A percentile compares a stretch with the other conserved stretches of the same genome.
These are phyloP conservation scores for Coregonus clupeaformis DNA, from an alignment of 2,113 vertebrate species.

Conservation along the genomic window DNA sequence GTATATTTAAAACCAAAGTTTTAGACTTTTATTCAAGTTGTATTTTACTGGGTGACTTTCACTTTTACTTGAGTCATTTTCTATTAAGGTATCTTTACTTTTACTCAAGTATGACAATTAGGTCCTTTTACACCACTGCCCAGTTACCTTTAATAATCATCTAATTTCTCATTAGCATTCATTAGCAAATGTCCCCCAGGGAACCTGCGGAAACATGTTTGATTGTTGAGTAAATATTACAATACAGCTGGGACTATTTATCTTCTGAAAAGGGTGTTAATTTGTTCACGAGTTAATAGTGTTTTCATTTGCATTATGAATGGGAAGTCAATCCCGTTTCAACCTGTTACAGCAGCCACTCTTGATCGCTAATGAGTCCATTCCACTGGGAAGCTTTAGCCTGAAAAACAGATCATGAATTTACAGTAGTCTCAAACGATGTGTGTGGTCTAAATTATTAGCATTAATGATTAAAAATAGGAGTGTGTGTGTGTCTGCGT, in stretches of 20 bases:
- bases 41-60: too few relatives aligned
- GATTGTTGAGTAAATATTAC: conserved; percentile 75
- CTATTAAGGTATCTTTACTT: too few relatives aligned
- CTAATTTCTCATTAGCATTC: conserved; percentile 66
- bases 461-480: not conserved
- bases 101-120: too few relatives aligned
- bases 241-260: conserved; percentile 76
- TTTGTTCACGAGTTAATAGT: conserved; percentile 71
- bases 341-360: conserved; percentile 64
- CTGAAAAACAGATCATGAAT: conserved; percentile 64
- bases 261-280: conserved; percentile 77
- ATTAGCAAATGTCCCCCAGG: conserved; percentile 60
- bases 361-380: conserved; percentile 65
- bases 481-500: not conserved
- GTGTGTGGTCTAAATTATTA: conserved; percentile 2
- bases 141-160: conserved; percentile 50
- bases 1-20: too few relatives aligned
- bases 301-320: conserved; percentile 76
- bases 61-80: too few relatives aligned
- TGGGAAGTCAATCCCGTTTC: conserved; percentile 65
- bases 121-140: too few relatives aligned
- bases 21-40: not conserved
- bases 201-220: conserved; percentile 59
- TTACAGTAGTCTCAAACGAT: conserved; percentile 40
- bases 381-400: conserved; percentile 55